These are phyloP conservation scores for Leucoma salicis DNA, from an alignment of 2,888 invertebrate genomes.

Conservation along the genomic window DNA sequence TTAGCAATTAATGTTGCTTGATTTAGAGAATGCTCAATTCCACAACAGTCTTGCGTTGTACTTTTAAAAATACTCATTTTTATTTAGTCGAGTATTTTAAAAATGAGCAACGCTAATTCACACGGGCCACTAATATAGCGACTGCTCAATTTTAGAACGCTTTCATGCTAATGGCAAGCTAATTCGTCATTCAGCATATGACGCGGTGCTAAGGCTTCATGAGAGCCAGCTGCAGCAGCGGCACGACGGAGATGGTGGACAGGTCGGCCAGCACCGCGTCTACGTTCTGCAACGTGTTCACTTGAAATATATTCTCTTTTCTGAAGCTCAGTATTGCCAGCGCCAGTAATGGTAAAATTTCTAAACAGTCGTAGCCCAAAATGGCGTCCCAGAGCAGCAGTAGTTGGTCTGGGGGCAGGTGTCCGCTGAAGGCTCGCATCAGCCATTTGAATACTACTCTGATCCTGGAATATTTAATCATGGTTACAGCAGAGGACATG, in stretches of 20 bases:
- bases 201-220: slow-evolving; percentile 68
- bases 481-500: background rate
- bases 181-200: too few relatives aligned
- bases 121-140: too few relatives aligned
- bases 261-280: slow-evolving; percentile 94
- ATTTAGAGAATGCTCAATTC: too few relatives aligned
- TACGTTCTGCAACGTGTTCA: slow-evolving; percentile 88
- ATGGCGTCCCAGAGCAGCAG: slow-evolving; percentile 95
- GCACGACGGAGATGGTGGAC: slow-evolving; percentile 92
- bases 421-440: slow-evolving; percentile 97
- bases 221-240: slow-evolving; percentile 90
- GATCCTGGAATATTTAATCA: slow-evolving; percentile 81
- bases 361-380: slow-evolving; percentile 95
- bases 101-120: too few relatives aligned
- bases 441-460: slow-evolving; percentile 97
- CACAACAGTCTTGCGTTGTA: too few relatives aligned
- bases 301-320: slow-evolving; percentile 91
- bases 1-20: too few relatives aligned
- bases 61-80: too few relatives aligned
- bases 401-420: slow-evolving; percentile 95
- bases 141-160: too few relatives aligned
- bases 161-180: too few relatives aligned
- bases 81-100: too few relatives aligned
- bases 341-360: slow-evolving; percentile 93
- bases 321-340: slow-evolving; percentile 92